Percentiles rank a stretch among this genome's conserved stretches.
Evolutionary conservation across 1,140 invertebrate species (phyloP).

Genomic region (Chionoecetes opilio): DNA sequence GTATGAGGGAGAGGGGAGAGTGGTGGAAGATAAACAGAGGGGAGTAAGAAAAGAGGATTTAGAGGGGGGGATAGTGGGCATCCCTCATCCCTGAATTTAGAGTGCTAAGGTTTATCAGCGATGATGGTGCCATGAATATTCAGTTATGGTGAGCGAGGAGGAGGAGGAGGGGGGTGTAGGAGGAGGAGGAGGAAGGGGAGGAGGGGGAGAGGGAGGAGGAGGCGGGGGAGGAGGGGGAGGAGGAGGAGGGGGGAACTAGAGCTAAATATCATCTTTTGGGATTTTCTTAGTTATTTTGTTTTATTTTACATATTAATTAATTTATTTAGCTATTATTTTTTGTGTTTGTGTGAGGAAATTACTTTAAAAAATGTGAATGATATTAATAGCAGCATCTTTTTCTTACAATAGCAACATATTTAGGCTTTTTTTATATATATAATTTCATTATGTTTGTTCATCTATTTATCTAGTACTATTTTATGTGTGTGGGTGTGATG

Average conservation of each 20-base stretch:
- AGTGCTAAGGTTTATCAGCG: neutral
- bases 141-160: neutral
- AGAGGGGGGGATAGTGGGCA: neutral
- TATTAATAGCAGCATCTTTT: too few species aligned
- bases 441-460: too few species aligned
- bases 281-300: neutral
- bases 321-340: too few species aligned
- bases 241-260: neutral
- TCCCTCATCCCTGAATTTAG: neutral
- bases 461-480: too few species aligned
- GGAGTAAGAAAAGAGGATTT: neutral
- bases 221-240: neutral
- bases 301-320: too few species aligned
- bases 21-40: neutral
- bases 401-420: too few species aligned
- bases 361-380: too few species aligned
- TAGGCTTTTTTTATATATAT: too few species aligned
- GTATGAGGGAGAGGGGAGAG: neutral
- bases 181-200: neutral
- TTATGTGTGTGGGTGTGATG: too few species aligned
- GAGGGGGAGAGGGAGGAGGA: neutral
- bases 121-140: slow-evolving; percentile 19
- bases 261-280: neutral
- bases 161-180: neutral
- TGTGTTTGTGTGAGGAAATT: too few species aligned